Evolutionary conservation across 1,140 invertebrate species (phyloP).

Genomic region (Neodiprion virginianus): DNA sequence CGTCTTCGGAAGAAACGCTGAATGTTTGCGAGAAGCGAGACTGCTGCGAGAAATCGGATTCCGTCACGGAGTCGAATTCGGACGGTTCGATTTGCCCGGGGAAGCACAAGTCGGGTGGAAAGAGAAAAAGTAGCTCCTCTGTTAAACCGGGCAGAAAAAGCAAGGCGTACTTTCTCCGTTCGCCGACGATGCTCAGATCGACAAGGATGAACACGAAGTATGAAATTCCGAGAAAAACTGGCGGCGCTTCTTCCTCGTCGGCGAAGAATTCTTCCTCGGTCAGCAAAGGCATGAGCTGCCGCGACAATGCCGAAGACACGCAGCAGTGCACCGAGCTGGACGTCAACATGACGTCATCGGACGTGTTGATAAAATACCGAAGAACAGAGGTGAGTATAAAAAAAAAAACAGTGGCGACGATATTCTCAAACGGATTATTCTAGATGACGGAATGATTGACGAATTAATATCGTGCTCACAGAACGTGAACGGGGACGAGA

Average conservation of each 20-base stretch:
- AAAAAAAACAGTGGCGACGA: too few species aligned
- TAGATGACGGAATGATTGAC: neutral
- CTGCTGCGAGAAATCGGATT: too few species aligned
- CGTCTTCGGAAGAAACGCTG: neutral
- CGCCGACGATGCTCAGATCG: conserved; percentile 6
- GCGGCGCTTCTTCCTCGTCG: neutral
- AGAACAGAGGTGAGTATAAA: neutral
- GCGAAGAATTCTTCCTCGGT: neutral
- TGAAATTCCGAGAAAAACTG: neutral
- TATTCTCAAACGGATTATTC: neutral
- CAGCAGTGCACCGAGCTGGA: neutral
- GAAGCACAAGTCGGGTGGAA: neutral
- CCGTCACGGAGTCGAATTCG: too few species aligned
- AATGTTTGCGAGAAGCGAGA: neutral
- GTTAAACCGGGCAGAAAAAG: neutral
- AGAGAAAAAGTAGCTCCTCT: neutral
- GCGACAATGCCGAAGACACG: neutral
- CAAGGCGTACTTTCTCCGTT: neutral
- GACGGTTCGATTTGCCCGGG: too few species aligned
- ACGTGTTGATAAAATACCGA: neutral
- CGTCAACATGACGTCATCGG: neutral
- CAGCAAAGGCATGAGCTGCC: too few species aligned
- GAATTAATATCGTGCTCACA: neutral
- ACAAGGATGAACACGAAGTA: conserved; percentile 10
- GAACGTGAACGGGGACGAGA: neutral